Evolutionary conservation across 1,140 invertebrate species (phyloP).

Genomic region (Neoseiulus cucumeris): DNA sequence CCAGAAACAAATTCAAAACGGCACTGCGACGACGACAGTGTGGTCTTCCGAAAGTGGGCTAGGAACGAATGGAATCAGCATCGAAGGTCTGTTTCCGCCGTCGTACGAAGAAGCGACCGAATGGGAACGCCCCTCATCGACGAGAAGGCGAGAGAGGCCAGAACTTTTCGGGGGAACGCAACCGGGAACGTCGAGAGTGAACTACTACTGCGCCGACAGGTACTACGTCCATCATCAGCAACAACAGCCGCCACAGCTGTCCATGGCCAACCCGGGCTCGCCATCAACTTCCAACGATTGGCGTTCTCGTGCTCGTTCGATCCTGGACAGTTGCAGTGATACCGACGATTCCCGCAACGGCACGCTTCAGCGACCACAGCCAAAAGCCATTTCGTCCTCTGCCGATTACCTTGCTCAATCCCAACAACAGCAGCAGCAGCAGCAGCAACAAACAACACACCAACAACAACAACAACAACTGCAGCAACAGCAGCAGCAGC

Average conservation of each 20-base stretch:
- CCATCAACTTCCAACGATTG: not conserved
- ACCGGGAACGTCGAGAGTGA: not conserved
- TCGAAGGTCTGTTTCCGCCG: not conserved
- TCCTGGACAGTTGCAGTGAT: slow-evolving; percentile 1
- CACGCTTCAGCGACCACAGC: not conserved
- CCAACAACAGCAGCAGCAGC: not conserved
- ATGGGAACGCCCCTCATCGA: not conserved
- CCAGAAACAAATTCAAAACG: not conserved
- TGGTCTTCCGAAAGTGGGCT: slow-evolving; percentile 6
- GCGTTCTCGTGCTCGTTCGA: not conserved
- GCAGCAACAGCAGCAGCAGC: not conserved
- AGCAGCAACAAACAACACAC: not conserved
- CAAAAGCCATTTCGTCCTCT: not conserved
- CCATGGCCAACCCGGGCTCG: not conserved
- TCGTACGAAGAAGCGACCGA: slow-evolving; percentile 8
- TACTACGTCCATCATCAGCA: not conserved
- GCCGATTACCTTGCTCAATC: not conserved
- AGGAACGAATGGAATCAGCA: not conserved
- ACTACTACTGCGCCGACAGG: not conserved
- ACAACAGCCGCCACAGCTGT: not conserved
- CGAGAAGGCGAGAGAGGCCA: not conserved
- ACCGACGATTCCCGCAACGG: slow-evolving; percentile 3
- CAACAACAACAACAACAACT: not conserved
- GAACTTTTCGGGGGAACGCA: not conserved
- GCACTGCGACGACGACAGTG: not conserved